Base-by-base conservation (phyloP, 2,797 vertebrate genomes). In the Lacerta agilis region DNA sequence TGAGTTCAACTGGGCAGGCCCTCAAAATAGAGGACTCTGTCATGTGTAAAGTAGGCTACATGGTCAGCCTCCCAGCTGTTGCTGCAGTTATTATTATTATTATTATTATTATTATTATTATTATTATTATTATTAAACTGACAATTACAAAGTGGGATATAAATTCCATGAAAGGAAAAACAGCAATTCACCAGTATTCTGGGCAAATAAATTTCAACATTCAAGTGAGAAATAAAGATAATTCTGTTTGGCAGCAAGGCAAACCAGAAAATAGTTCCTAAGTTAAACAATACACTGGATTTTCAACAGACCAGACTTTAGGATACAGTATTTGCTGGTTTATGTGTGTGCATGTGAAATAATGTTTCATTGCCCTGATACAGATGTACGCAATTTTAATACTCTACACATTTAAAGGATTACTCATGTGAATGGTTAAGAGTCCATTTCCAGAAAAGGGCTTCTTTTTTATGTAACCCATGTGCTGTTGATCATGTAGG, bases 301-400 rank as follows among this genome's bases (percentile, higher is more conserved):
- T 86, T 80, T 67, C 80, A 61, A 58, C 49, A 81, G 41, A 61
- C 77, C 78, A 86, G 78, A 43, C 55, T 20, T n/a, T n/a, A 80
- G 11, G 33, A 81, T 41, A 36, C 18, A 41, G 45, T 41, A 72
- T 58, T 72, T 80, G 45, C 45, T 73, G 83, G 27, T 81, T 25
- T 80, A 67, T 20, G 18, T 69, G 27, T 69, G 38, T 55, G 45
- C n/a, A 72, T 72, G n/a, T 83, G 33, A 72, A 61, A 33, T 10
- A 58, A 80, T 86, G 49, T 84, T 75, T 71, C 64, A 86, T 61
- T 86, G 36, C 49, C 7, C 27, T 25, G 27, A 43, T 58, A 43
- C 49, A 86, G 78, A 61, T 80, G 78, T 81, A 41, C 72, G 45
- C 61, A 18, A 72, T 86, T 86, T 80, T 80, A 80, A 72, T 72